A percentile compares a stretch with the other conserved stretches of the same genome.
These are phyloP conservation scores for Euwallacea fornicatus DNA, from an alignment of 1,140 invertebrate genomes.

Conservation along the genomic window DNA sequence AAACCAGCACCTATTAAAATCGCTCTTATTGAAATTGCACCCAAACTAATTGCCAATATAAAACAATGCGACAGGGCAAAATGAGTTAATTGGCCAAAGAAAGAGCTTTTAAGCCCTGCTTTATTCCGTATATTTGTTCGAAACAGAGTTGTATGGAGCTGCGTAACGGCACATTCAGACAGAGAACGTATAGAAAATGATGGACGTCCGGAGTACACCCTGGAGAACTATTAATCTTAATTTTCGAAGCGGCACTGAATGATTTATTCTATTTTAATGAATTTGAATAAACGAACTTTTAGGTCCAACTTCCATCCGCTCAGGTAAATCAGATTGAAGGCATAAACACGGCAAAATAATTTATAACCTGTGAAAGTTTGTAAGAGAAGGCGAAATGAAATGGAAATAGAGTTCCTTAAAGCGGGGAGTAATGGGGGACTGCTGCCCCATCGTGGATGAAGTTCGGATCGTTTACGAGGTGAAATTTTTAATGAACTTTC, in stretches of 20 bases:
- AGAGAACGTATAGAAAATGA: constrained; percentile 25
- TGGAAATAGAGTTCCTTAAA: constrained; percentile 24
- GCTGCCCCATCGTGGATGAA: constrained; percentile 12
- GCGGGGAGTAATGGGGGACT: neutral
- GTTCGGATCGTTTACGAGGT: constrained; percentile 16
- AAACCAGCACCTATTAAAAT: too few relatives aligned
- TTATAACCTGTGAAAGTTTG: constrained; percentile 24
- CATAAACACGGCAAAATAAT: constrained; percentile 31
- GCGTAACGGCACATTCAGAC: constrained; percentile 12
- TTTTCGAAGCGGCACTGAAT: constrained; percentile 29
- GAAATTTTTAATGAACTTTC: constrained; percentile 27
- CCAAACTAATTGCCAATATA: too few relatives aligned
- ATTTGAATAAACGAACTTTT: constrained; percentile 35
- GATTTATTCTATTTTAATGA: constrained; percentile 38
- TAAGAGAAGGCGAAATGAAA: constrained; percentile 27
- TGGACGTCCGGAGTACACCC: constrained; percentile 25
- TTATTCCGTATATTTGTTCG: constrained; percentile 11
- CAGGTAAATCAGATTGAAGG: constrained; percentile 29
- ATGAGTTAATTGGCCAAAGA: constrained; percentile 7
- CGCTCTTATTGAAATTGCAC: too few relatives aligned
- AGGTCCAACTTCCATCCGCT: constrained; percentile 7
- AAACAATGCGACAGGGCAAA: neutral
- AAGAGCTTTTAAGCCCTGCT: constrained; percentile 20
- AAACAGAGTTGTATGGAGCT: constrained; percentile 10
- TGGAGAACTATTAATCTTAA: constrained; percentile 33